A percentile compares a stretch with the other conserved stretches of the same genome.
Evolutionary conservation across 2,888 invertebrate genomes (phyloP).

Genomic region (Cheilosia impressa): DNA sequence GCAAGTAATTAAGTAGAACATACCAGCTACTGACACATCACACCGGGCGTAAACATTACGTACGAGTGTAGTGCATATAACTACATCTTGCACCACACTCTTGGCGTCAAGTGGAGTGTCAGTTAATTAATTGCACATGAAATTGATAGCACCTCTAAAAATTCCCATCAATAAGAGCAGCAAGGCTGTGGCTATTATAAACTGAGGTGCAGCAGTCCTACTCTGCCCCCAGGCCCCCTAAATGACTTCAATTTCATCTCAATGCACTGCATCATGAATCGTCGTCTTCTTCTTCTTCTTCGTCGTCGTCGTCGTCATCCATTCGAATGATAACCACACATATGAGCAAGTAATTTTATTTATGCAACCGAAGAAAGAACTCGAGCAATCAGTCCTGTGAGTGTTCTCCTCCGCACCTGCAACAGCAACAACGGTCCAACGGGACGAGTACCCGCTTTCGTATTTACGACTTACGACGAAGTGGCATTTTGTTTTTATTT

Average conservation of each 20-base stretch:
- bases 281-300: slow-evolving; percentile 42
- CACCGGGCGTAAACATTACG: slow-evolving; percentile 73
- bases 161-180: slow-evolving; percentile 41
- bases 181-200: slow-evolving; percentile 34
- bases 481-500: slow-evolving; percentile 73
- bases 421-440: slow-evolving; percentile 13
- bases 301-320: slow-evolving; percentile 12
- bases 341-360: slow-evolving; percentile 8
- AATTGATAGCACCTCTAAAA: slow-evolving; percentile 73
- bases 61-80: slow-evolving; percentile 63
- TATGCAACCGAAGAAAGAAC: slow-evolving; percentile 35
- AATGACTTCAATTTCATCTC: slow-evolving; percentile 75
- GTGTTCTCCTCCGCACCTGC: slow-evolving; percentile 59
- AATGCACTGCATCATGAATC: slow-evolving; percentile 62
- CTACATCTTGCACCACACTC: slow-evolving; percentile 31
- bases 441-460: slow-evolving; percentile 11
- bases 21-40: slow-evolving; percentile 73
- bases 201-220: slow-evolving; percentile 16
- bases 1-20: slow-evolving; percentile 69
- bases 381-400: slow-evolving; percentile 56
- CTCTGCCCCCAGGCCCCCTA: slow-evolving; percentile 50
- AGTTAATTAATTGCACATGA: slow-evolving; percentile 75
- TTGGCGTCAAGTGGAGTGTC: slow-evolving; percentile 73
- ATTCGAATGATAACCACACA: slow-evolving; percentile 57
- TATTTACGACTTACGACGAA: slow-evolving; percentile 49